phyloP scores from a whole-genome alignment of 2,113 vertebrate genomes.

The Falco punctatus region DNA sequence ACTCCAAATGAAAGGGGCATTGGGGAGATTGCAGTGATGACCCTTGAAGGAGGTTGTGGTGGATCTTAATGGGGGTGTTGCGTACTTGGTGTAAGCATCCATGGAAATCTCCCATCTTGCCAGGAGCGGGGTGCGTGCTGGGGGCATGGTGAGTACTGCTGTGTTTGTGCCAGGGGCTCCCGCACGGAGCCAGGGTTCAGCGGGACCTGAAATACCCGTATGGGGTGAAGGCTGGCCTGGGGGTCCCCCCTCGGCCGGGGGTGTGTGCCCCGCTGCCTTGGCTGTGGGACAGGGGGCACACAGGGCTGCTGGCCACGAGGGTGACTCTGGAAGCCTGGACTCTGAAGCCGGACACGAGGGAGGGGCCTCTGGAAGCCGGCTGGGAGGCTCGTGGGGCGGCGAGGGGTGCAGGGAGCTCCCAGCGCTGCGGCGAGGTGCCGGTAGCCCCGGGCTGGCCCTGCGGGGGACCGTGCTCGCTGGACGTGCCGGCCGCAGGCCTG shows the following conservation, averaged over 20 bases:
- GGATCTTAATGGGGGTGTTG: not conserved
- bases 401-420: not conserved
- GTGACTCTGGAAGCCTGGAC: not conserved
- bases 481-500: not conserved
- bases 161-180: not conserved
- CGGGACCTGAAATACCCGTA: not conserved
- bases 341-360: no score
- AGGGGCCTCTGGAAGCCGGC: not conserved
- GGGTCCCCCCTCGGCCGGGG: not conserved
- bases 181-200: not conserved
- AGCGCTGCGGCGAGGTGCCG: not conserved
- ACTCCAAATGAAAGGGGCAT: not conserved
- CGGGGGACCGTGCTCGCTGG: not conserved
- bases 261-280: not conserved
- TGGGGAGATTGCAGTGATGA: not conserved
- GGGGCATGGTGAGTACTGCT: not conserved
- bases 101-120: not conserved
- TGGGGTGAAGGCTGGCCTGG: not conserved
- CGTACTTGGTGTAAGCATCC: not conserved
- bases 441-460: not conserved
- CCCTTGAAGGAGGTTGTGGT: not conserved
- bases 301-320: not conserved
- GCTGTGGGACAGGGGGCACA: not conserved
- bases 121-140: not conserved
- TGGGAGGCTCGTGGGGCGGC: not conserved